Evolutionary conservation across 2,888 invertebrate species (phyloP).

Genomic region (Lycia hirtaria): DNA sequence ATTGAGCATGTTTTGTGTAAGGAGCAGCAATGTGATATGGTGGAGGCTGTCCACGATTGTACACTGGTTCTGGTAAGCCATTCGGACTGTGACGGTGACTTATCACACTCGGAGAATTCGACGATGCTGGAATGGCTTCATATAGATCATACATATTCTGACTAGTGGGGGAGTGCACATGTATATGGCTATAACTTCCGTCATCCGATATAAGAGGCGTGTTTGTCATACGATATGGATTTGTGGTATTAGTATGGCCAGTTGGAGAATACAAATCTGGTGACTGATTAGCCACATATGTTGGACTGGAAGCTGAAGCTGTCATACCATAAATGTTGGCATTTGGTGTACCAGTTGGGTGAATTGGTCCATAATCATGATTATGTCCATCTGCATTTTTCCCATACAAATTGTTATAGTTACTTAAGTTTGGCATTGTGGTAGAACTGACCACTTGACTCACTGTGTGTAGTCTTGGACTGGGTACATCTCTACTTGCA

Average conservation of each 20-base stretch:
- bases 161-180: slow-evolving; percentile 74
- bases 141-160: slow-evolving; percentile 81
- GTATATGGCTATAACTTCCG: slow-evolving; percentile 78
- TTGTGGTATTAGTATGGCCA: slow-evolving; percentile 80
- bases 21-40: slow-evolving; percentile 94
- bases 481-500: slow-evolving; percentile 65
- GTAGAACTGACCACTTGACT: slow-evolving; percentile 80
- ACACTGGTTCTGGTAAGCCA: slow-evolving; percentile 68
- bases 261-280: slow-evolving; percentile 80
- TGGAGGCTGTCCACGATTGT: slow-evolving; percentile 87
- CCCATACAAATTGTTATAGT: slow-evolving; percentile 69
- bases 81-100: slow-evolving; percentile 76
- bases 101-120: slow-evolving; percentile 71
- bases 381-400: slow-evolving; percentile 54
- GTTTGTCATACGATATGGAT: slow-evolving; percentile 81
- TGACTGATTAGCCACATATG: slow-evolving; percentile 76
- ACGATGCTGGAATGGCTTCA: slow-evolving; percentile 73
- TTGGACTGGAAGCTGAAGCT: slow-evolving; percentile 70
- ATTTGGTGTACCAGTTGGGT: slow-evolving; percentile 66
- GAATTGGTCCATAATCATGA: slow-evolving; percentile 64
- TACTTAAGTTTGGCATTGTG: slow-evolving; percentile 81
- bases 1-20: slow-evolving; percentile 92
- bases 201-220: slow-evolving; percentile 80
- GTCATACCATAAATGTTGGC: slow-evolving; percentile 71
- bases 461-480: slow-evolving; percentile 74